These are phyloP conservation scores for Tinea pellionella DNA, from an alignment of 2,888 invertebrate species.

Conservation along the genomic window DNA sequence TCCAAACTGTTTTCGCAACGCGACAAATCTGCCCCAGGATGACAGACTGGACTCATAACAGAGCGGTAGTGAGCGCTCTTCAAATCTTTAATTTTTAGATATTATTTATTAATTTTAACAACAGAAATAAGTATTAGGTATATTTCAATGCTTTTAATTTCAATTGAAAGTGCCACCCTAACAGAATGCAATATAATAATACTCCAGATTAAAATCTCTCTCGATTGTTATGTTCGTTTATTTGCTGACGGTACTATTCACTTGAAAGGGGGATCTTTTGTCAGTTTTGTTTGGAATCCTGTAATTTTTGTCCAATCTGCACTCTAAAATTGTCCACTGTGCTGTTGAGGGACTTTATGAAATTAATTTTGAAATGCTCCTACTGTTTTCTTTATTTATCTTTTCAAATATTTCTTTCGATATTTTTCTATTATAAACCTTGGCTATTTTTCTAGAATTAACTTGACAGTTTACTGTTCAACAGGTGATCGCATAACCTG, in stretches of 20 bases:
- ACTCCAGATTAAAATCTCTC: constrained; percentile 64
- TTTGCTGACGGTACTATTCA: constrained; percentile 25
- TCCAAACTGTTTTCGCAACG: too few species aligned
- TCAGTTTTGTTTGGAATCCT: constrained; percentile 53
- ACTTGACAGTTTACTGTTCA: too few species aligned
- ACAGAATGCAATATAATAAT: constrained; percentile 20
- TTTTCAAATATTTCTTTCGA: too few species aligned
- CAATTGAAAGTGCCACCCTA: constrained; percentile 7
- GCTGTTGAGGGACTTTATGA: neutral
- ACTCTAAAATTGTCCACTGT: constrained; percentile 25
- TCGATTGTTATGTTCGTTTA: constrained; percentile 41
- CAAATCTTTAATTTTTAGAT: too few species aligned
- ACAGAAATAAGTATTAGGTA: neutral
- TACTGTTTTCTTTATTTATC: neutral
- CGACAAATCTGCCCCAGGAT: too few species aligned
- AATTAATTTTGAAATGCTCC: constrained; percentile 4
- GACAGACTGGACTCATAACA: too few species aligned
- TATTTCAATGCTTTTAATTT: constrained; percentile 9
- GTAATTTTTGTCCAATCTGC: constrained; percentile 59
- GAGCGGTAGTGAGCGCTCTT: too few species aligned
- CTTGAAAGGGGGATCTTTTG: constrained; percentile 32
- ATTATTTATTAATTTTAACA: too few species aligned
- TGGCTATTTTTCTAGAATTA: neutral
- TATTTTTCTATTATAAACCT: too few species aligned
- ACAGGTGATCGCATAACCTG: too few species aligned